Evolutionary conservation across 2,888 invertebrate genomes (phyloP).

Genomic region (Meandrusa payeni): DNA sequence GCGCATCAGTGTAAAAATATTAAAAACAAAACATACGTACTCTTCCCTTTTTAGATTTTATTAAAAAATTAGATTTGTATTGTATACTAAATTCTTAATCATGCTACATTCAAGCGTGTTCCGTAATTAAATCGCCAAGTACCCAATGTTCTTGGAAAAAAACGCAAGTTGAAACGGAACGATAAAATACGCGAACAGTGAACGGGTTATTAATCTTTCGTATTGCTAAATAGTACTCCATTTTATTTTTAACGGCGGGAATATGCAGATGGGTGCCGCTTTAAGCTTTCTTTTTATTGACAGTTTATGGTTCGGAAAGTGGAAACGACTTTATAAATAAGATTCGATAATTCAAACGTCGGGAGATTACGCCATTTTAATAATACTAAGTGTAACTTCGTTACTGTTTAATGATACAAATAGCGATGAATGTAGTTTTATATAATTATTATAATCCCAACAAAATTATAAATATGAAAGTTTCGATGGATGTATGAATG

Average conservation of each 20-base stretch:
- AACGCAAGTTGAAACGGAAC: constrained; percentile 34
- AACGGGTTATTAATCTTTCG: constrained; percentile 67
- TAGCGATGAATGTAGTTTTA: constrained; percentile 1
- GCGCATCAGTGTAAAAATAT: too few relatives aligned
- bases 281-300: constrained; percentile 73
- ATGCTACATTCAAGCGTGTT: constrained; percentile 3
- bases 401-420: constrained; percentile 8
- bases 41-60: too few relatives aligned
- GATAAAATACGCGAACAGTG: constrained; percentile 45
- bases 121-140: constrained; percentile 8
- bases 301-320: constrained; percentile 76
- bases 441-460: too few relatives aligned
- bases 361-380: constrained; percentile 38
- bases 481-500: too few relatives aligned
- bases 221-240: constrained; percentile 43
- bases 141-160: constrained; percentile 5
- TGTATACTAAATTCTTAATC: constrained; percentile 3
- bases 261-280: constrained; percentile 65
- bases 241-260: constrained; percentile 59
- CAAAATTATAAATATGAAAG: too few relatives aligned
- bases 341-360: constrained; percentile 47
- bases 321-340: constrained; percentile 61
- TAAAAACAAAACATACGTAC: too few relatives aligned
- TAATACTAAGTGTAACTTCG: constrained; percentile 3
- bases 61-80: too few relatives aligned